Conservation (phyloP, 1,140 invertebrate genomes). For the Trachymyrmex cornetzi region DNA sequence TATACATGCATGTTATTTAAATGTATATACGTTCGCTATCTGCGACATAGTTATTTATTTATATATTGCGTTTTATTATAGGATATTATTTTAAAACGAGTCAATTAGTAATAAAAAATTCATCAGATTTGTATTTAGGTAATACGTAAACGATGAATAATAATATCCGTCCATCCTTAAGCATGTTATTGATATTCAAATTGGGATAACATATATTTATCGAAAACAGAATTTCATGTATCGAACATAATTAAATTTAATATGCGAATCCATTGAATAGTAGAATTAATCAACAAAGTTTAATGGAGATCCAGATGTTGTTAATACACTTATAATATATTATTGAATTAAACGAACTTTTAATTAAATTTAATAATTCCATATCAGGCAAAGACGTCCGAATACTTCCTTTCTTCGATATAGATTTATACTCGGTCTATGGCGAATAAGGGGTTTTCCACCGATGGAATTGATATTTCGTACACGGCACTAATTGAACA, state of each 20-base stretch:
- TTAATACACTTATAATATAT: conserved; percentile 7
- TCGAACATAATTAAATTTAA: conserved; percentile 31
- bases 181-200: neutral
- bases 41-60: neutral
- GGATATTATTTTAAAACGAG: neutral
- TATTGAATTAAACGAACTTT: conserved; percentile 50
- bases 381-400: neutral
- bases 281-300: conserved; percentile 45
- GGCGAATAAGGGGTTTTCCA: conserved; percentile 64
- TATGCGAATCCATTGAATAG: conserved; percentile 17
- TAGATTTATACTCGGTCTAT: conserved; percentile 50
- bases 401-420: neutral
- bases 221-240: neutral
- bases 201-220: neutral
- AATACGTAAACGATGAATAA: neutral
- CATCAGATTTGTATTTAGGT: neutral
- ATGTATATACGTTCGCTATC: neutral
- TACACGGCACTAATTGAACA: conserved; percentile 74
- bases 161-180: neutral
- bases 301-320: neutral
- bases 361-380: conserved; percentile 41
- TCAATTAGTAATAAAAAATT: neutral
- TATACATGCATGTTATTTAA: neutral
- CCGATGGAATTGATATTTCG: conserved; percentile 76
- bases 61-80: neutral